Base-by-base conservation (phyloP, 2,113 vertebrate genomes). In the Panthera leo region DNA sequence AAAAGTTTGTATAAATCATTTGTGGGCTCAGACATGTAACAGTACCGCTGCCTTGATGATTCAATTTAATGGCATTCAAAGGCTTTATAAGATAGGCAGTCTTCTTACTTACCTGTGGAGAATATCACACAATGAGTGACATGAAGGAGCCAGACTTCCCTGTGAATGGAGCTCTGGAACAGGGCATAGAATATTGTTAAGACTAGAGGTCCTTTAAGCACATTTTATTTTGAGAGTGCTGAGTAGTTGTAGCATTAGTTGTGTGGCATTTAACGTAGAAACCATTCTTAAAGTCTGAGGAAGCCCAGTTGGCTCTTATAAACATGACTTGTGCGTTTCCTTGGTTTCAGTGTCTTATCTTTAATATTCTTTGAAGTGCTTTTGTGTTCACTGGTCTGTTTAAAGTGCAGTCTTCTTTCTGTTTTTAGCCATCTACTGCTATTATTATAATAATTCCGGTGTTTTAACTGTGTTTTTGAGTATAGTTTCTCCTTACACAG, bases 331-430 rank as follows among this genome's bases (percentile, higher is more conserved):
- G 12, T 53, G 29, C 45, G 65, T 73, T 91, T 55, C 36, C 55
- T 86, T 94, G 70, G 83, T 80, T 80, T 89, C n/a, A 45, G 8
- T 51, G 29, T 14, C 71, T 93, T 93, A 48, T 76, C 85, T 89
- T 94, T 65, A 95, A 61, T 25, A 14, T 82, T 36, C 12, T 63
- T 97, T 88, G n/a, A 61, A 76, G 34, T 45, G 29, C 45, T 34
- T 92, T 89, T 88, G n/a, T 82, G 34, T 83, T 89, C 79, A 92
- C 67, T 71, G 79, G 89, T 73, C 34, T 88, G 61, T 78, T 31
- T 53, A 29, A 70, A 89, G 7, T 29, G 12, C 36, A 39, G 3
- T 45, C 5, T 78, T 21, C 13, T 89, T 34, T 73, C 55, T 39
- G 4, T 80, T 73, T 95, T 88, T 78, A 42, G 14, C 27, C 13